Conservation (phyloP, 2,888 invertebrate species). For the Nebria salina region DNA sequence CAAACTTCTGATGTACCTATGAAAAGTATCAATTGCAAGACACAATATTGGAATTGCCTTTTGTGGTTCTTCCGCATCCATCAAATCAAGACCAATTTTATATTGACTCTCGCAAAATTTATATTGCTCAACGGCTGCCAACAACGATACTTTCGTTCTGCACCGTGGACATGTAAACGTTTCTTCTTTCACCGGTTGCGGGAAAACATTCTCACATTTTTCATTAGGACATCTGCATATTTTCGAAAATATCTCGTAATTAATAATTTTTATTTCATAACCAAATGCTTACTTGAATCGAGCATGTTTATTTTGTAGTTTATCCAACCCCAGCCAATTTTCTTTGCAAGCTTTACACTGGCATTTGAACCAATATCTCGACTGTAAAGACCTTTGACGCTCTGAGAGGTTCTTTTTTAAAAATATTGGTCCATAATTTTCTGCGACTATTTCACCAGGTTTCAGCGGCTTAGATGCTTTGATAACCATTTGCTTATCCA, state of each 20-base stretch:
- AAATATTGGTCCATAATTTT: slow-evolving; percentile 87
- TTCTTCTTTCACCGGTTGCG: slow-evolving; percentile 60
- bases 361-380: slow-evolving; percentile 83
- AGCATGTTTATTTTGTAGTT: slow-evolving; percentile 35
- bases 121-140: slow-evolving; percentile 61
- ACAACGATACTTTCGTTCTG: slow-evolving; percentile 63
- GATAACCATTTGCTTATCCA: slow-evolving; percentile 77
- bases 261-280: not conserved
- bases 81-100: slow-evolving; percentile 61
- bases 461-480: slow-evolving; percentile 72
- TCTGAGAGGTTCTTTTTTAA: slow-evolving; percentile 66
- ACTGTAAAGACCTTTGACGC: slow-evolving; percentile 72
- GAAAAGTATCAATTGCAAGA: slow-evolving; percentile 69
- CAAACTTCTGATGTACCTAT: slow-evolving; percentile 58
- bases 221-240: slow-evolving; percentile 64
- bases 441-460: slow-evolving; percentile 75
- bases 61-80: slow-evolving; percentile 66
- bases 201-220: slow-evolving; percentile 64
- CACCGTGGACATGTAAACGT: slow-evolving; percentile 66
- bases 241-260: not conserved
- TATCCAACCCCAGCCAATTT: slow-evolving; percentile 76
- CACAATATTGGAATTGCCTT: slow-evolving; percentile 68
- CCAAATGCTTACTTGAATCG: slow-evolving; percentile 26
- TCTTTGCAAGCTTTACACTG: slow-evolving; percentile 76
- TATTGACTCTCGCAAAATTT: slow-evolving; percentile 65